Evolutionary conservation across 2,113 vertebrate species (phyloP).

Genomic region (Paedocypris sp.): DNA sequence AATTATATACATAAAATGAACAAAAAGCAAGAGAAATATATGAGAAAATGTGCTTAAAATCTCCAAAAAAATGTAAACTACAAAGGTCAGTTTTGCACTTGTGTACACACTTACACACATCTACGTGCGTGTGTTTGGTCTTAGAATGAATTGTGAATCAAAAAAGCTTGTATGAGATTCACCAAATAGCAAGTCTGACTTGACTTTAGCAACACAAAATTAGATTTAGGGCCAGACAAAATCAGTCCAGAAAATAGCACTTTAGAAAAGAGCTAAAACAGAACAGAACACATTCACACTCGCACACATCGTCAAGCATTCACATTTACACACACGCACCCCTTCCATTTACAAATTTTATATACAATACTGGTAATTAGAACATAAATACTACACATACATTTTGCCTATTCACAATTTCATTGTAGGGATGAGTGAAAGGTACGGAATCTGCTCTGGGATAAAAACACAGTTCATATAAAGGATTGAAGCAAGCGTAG

Average conservation of each 20-base stretch:
- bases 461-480: conserved; percentile 44
- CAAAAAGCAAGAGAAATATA: too few species aligned
- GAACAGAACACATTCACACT: conserved; percentile 55
- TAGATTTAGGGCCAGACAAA: neutral
- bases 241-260: conserved; percentile 48
- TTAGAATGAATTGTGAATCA: too few species aligned
- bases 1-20: too few species aligned
- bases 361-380: conserved; percentile 71
- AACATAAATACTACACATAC: conserved; percentile 72
- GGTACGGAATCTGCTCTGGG: conserved; percentile 35
- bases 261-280: too few species aligned
- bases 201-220: conserved; percentile 33
- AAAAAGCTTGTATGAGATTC: neutral
- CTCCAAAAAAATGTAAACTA: too few species aligned
- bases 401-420: conserved; percentile 62
- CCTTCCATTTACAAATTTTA: conserved; percentile 55
- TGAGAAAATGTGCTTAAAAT: too few species aligned
- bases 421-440: conserved; percentile 34
- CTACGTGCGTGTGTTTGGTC: too few species aligned
- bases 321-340: conserved; percentile 3
- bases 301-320: conserved; percentile 46
- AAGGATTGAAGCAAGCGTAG: conserved; percentile 46
- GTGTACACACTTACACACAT: too few species aligned
- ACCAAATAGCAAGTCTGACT: conserved; percentile 40
- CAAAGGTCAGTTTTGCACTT: too few species aligned